Conservation (phyloP, 2,797 vertebrate genomes). For the Valencia hispanica region DNA sequence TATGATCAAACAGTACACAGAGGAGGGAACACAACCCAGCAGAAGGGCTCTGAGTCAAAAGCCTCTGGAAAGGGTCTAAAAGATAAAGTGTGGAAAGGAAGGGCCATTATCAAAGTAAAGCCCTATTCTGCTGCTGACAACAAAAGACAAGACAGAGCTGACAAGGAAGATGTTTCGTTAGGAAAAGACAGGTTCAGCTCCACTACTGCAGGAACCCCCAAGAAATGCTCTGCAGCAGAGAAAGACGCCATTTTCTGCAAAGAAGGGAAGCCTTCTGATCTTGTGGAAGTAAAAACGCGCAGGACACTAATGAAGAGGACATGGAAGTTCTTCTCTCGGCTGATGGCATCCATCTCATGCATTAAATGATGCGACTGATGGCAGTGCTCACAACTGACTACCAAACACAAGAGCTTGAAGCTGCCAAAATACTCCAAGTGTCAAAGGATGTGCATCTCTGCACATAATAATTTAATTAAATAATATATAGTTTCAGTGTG, state of each 20-base stretch:
- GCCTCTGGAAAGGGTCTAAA: too few relatives aligned
- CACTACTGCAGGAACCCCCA: not conserved
- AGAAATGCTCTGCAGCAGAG: not conserved
- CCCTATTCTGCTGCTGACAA: not conserved
- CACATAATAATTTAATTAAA: not conserved
- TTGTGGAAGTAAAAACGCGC: not conserved
- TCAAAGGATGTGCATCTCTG: not conserved
- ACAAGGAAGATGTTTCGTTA: not conserved
- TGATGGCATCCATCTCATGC: not conserved
- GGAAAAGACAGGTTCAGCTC: not conserved
- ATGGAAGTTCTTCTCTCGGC: not conserved
- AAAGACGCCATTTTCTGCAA: not conserved
- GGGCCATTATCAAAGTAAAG: not conserved
- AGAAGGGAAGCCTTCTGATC: not conserved
- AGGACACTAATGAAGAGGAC: not conserved
- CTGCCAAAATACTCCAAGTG: not conserved
- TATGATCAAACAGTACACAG: not conserved
- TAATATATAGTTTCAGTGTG: not conserved
- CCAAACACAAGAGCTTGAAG: not conserved
- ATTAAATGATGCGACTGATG: not conserved
- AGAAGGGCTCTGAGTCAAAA: not conserved
- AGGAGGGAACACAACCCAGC: not conserved
- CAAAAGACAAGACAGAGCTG: not conserved
- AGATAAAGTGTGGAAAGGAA: not conserved
- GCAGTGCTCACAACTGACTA: not conserved